Evolutionary conservation across 2,113 vertebrate species (phyloP).

Genomic region (Tragelaphus scriptus): DNA sequence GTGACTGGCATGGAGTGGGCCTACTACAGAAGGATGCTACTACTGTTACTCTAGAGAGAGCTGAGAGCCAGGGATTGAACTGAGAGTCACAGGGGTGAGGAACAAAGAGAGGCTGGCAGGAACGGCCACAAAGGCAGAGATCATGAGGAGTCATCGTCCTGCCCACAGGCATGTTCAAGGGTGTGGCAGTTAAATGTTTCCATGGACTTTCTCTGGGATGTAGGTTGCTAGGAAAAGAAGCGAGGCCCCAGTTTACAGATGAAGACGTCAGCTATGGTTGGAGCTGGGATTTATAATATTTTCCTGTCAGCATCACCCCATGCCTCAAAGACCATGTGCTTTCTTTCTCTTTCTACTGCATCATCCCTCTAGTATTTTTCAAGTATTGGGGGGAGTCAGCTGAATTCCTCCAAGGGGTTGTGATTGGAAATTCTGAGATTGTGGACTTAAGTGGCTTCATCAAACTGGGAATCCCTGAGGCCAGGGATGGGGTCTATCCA

Average conservation of each 20-base stretch:
- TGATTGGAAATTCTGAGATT: neutral
- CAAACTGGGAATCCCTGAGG: neutral
- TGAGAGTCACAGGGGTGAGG: rapidly evolving
- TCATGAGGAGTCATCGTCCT: neutral
- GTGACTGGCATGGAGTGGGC: neutral
- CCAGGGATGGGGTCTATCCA: neutral
- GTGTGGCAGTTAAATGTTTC: neutral
- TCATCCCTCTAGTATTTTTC: neutral
- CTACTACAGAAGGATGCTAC: neutral
- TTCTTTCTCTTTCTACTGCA: no score
- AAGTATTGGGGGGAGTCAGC: neutral
- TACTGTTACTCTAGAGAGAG: neutral
- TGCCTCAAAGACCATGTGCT: neutral
- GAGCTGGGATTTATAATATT: neutral
- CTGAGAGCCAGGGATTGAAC: neutral
- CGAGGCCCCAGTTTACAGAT: neutral
- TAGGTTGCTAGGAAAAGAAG: neutral
- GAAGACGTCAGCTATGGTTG: no score
- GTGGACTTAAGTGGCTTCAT: rapidly evolving
- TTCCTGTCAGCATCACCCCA: neutral
- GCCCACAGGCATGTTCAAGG: neutral
- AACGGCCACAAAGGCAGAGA: neutral
- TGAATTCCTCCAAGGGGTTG: neutral
- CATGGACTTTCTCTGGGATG: neutral
- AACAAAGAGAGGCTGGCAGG: neutral